Conservation (phyloP, 2,797 vertebrate genomes). For the Enteromius treurensis region DNA sequence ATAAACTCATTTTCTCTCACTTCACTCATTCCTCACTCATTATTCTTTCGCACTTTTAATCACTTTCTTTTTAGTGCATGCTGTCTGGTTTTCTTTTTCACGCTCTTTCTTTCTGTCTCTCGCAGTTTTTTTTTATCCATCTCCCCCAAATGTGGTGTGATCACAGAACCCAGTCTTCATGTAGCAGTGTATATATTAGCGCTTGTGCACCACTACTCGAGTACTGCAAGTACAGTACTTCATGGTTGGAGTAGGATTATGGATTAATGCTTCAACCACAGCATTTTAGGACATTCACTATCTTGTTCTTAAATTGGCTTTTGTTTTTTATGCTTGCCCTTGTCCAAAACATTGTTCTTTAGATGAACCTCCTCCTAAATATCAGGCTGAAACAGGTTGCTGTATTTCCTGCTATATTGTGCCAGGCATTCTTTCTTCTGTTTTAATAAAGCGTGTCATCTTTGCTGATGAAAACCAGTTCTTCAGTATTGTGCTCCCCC, state of each 20-base stretch:
- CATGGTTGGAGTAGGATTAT: not conserved
- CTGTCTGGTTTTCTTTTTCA: constrained; percentile 21
- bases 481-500: not conserved
- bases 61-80: constrained; percentile 4
- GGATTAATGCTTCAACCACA: not conserved
- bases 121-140: not conserved
- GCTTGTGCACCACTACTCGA: not conserved
- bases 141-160: constrained; percentile 29
- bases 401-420: not conserved
- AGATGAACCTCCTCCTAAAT: not conserved
- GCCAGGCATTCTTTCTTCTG: not conserved
- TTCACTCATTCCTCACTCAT: not conserved
- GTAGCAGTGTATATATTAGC: not conserved
- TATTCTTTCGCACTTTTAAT: constrained; percentile 36
- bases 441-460: not conserved
- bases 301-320: not conserved
- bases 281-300: not conserved
- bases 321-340: not conserved
- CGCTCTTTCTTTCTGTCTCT: constrained; percentile 11
- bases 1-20: constrained; percentile 15
- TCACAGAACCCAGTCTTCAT: constrained; percentile 13
- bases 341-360: not conserved
- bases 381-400: not conserved
- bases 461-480: constrained; percentile 5
- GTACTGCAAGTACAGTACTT: not conserved